A percentile compares a stretch with the other conserved stretches of the same genome.
Conservation (phyloP, 53 echinoderm and acorn worm species). For the Zoroaster sp. region DNA sequence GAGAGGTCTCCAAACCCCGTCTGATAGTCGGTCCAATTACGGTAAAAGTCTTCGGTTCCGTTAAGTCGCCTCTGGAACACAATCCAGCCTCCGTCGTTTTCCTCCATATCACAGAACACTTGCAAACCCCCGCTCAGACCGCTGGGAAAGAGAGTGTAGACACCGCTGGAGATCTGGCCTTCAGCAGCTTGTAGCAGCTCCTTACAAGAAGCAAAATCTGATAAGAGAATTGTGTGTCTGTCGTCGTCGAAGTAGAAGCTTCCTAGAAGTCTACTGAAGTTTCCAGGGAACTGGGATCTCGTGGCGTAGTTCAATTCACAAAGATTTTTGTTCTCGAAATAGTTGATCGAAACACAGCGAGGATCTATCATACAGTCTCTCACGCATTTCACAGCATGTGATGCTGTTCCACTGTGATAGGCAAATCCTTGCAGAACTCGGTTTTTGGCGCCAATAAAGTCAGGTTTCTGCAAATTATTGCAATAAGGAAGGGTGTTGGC, state of each 20-base stretch:
- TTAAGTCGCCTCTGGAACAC: slow-evolving; percentile 40
- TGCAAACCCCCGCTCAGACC: not conserved
- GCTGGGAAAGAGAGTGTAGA: not conserved
- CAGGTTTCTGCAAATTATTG: not conserved
- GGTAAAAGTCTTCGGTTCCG: slow-evolving; percentile 22
- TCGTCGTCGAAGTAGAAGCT: not conserved
- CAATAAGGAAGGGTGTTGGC: not conserved
- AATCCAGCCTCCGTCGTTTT: slow-evolving; percentile 6
- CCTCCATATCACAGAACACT: slow-evolving; percentile 12
- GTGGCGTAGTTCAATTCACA: slow-evolving; percentile 9
- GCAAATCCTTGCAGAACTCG: not conserved
- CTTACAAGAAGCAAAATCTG: not conserved
- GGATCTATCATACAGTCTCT: not conserved
- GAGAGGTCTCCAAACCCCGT: slow-evolving; percentile 20
- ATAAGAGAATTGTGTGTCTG: not conserved
- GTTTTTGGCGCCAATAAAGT: not conserved
- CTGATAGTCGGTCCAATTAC: slow-evolving; percentile 25
- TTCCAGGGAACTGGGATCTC: not conserved
- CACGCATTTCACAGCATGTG: not conserved
- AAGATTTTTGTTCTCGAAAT: not conserved
- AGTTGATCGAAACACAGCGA: slow-evolving; percentile 7
- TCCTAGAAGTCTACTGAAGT: not conserved
- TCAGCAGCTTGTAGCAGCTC: not conserved
- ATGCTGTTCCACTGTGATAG: no score
- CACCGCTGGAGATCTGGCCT: not conserved